Base-by-base conservation (phyloP, 2,797 vertebrate species). In the Apogon hyalosoma region DNA sequence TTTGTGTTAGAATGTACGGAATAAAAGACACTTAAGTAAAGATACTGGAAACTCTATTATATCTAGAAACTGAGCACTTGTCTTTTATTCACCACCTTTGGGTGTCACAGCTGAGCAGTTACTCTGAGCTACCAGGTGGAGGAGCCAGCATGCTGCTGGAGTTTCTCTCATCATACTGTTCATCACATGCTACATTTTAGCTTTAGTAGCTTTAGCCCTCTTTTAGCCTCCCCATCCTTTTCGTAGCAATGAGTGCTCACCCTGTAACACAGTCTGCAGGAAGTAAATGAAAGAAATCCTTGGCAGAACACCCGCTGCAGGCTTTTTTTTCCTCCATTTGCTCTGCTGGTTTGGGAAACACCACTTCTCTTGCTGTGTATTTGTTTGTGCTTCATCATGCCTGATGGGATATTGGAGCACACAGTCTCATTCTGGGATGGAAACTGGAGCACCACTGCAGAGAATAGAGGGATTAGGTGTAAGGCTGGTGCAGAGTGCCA, bases 361-460 rank as follows among this genome's bases (percentile, higher is more conserved):
- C 64, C 1, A 1, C n/a, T 12, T 40, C 56, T 69, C 51, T 56
- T 55, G 16, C 64, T 39, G 53, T 19, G 5, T 67, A 42, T 76
- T 66, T 78, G 54, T 68, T 63, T 67, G 61, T 43, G 46, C 47
- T 21, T 77, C 28, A 69, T 75, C 52, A 14, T 49, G 62, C 79
- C 65, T 65, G 63, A 49, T 54, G 63, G 71, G 63, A 70, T 64
- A 33, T 14, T 53, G 6, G 53, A 72, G 68, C 58, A 57, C 75
- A 73, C 62, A 60, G 38, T 67, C 69, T 72, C 58, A n/a, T 68
- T 52, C 73, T 72, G 68, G 49, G 46, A 52, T 13, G 54, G 67
- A 80, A 87, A 87, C 24, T 87, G 69, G 84, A 85, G 82, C 84
- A 83, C 40, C 75, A 79, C 87, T 83, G 81, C 72, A 77, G 84